A percentile compares a stretch with the other conserved stretches of the same genome.
These are phyloP conservation scores for Saguinus imperator DNA, from an alignment of 2,113 vertebrate species.

Conservation along the genomic window DNA sequence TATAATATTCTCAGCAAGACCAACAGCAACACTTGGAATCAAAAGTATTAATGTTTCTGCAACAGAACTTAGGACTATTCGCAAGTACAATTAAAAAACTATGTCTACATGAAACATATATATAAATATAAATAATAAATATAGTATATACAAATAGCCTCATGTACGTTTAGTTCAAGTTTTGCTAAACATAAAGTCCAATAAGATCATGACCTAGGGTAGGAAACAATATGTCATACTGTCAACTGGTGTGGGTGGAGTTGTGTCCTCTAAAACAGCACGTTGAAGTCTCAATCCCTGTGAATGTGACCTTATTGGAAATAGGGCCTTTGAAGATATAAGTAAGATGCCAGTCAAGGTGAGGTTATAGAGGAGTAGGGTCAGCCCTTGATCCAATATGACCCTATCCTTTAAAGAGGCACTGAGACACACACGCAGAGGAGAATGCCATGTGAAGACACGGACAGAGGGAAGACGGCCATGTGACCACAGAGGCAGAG, in stretches of 20 bases:
- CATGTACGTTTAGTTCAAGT: neutral
- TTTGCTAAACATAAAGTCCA: neutral
- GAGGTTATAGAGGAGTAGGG: neutral
- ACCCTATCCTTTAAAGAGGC: neutral
- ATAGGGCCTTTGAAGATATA: neutral
- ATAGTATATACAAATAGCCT: neutral
- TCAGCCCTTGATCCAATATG: neutral
- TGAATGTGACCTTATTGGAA: neutral
- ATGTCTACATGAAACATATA: neutral
- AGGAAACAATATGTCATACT: neutral
- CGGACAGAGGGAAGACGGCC: neutral
- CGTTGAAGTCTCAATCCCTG: neutral
- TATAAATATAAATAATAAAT: neutral
- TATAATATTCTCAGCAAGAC: neutral
- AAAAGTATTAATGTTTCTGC: neutral
- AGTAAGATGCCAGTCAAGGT: neutral
- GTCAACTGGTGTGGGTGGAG: neutral
- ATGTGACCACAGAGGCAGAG: neutral
- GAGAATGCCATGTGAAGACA: neutral
- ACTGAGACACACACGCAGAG: neutral
- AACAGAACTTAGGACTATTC: neutral
- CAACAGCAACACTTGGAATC: neutral
- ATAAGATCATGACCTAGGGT: neutral
- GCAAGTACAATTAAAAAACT: neutral
- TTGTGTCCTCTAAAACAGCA: neutral